phyloP scores from a whole-genome alignment of 2,113 vertebrate genomes.

The Indri indri region DNA sequence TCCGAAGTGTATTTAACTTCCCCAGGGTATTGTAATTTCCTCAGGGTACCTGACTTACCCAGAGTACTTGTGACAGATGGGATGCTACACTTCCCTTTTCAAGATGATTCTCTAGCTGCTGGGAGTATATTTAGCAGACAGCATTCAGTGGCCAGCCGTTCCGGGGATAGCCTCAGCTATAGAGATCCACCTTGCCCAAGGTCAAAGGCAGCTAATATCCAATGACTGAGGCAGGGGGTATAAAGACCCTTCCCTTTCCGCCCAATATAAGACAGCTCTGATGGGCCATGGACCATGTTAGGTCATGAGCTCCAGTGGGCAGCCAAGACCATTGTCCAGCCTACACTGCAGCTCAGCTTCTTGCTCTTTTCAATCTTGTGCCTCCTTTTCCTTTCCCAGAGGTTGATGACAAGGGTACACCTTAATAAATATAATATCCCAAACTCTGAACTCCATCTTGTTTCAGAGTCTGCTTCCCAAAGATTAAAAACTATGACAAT shows the following conservation, averaged over 20 bases:
- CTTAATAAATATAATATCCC: neutral
- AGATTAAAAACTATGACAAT: neutral
- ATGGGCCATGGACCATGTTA: neutral
- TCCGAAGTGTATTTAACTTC: neutral
- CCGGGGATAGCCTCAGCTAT: neutral
- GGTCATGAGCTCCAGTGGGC: neutral
- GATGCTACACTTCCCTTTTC: accelerated
- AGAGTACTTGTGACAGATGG: neutral
- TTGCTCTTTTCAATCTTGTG: neutral
- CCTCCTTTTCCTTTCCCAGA: neutral
- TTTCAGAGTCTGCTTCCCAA: neutral
- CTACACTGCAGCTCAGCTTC: neutral
- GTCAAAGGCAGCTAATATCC: neutral
- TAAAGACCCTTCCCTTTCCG: neutral
- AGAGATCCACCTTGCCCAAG: neutral
- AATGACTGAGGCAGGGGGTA: neutral
- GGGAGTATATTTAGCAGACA: neutral
- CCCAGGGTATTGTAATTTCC: neutral
- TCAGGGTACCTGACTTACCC: neutral
- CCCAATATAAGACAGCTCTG: too few relatives aligned
- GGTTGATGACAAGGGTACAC: neutral
- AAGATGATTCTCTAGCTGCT: neutral
- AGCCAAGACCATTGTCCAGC: neutral
- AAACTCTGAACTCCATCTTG: neutral
- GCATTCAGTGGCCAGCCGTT: neutral